Conservation (phyloP, 2,797 vertebrate species). For the Kryptolebias ocellatus region DNA sequence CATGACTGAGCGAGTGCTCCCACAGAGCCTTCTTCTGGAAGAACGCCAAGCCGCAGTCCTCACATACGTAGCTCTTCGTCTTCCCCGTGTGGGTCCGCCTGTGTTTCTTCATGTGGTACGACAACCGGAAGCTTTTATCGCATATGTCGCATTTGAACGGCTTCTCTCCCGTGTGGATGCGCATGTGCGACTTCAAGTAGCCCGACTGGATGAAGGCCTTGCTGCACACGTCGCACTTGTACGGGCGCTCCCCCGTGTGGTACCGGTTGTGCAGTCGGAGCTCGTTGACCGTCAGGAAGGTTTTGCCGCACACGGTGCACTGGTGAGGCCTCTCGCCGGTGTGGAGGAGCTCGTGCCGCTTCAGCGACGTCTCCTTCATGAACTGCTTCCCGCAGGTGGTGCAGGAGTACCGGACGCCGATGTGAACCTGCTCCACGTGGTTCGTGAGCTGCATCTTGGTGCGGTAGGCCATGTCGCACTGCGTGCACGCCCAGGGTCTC, state of each 20-base stretch:
- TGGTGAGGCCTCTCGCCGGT: conserved; percentile 75
- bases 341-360: conserved; percentile 79
- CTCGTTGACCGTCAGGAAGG: conserved; percentile 78
- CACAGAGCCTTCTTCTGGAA: conserved; percentile 69
- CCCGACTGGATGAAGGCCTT: conserved; percentile 81
- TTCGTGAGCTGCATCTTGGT: conserved; percentile 78
- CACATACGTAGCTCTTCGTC: conserved; percentile 64
- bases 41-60: conserved; percentile 66
- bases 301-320: conserved; percentile 77
- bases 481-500: conserved; percentile 68
- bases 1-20: conserved; percentile 70
- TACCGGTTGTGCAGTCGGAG: conserved; percentile 75
- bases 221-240: conserved; percentile 77
- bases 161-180: conserved; percentile 80
- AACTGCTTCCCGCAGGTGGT: conserved; percentile 76
- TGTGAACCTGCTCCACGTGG: conserved; percentile 78
- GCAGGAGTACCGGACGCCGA: conserved; percentile 77
- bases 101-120: conserved; percentile 80
- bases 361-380: conserved; percentile 79
- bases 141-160: conserved; percentile 77
- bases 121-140: conserved; percentile 73
- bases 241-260: conserved; percentile 78
- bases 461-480: conserved; percentile 74
- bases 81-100: conserved; percentile 70
- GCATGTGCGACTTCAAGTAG: conserved; percentile 79